Evolutionary conservation across 2,113 vertebrate species (phyloP), one percentile per base, ranked within the genome.

Genomic region (Scartelaos histophorus): DNA sequence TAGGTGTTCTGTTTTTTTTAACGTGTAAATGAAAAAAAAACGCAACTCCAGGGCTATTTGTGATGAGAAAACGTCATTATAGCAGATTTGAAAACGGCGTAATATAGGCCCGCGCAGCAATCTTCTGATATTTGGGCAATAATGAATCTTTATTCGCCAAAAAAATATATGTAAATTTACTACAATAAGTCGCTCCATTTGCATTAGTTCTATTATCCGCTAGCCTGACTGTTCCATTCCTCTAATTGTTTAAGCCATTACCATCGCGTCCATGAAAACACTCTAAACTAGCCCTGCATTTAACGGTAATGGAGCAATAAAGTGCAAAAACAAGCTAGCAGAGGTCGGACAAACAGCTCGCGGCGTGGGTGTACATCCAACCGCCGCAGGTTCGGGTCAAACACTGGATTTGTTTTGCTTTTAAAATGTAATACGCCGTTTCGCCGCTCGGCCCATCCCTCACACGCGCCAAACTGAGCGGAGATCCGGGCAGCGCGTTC

Each of bases 401-500:
- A 74, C 70, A 88, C 24, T 17, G 58, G 24, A 34, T 61, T 61
- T 43, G 34, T 84, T 87, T 82, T 69, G 71, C 79, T 73, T 89
- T 89, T 82, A 82, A 85, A 83, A 83, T 78, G 82, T 73, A 87
- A 85, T 76, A 82, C 83, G 85, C 78, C 81, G 81, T 83, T 88
- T 79, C 85, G 80, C 22, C 3, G 74, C 17, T 6, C 29, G 82
- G 82, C 80, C 82, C 83, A 80, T 84, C 80, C 84, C 76, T 81
- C 79, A 78, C 72, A 47, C 80, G 80, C 74, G 73, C 66, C 69
- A 35, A 70, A 81, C 74, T 82, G 22, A 83, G 81, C 74, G 71
- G 73, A 84, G 80, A 84, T 83, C 75, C 76, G 22, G 56, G 56
- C 54, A 65, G 78, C 53, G 67, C 75, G 80, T 78, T 84, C 80